A percentile compares a stretch with the other conserved stretches of the same genome.
phyloP scores from a whole-genome alignment of 1,140 invertebrate genomes.

The Carcinoscorpius rotundicauda region DNA sequence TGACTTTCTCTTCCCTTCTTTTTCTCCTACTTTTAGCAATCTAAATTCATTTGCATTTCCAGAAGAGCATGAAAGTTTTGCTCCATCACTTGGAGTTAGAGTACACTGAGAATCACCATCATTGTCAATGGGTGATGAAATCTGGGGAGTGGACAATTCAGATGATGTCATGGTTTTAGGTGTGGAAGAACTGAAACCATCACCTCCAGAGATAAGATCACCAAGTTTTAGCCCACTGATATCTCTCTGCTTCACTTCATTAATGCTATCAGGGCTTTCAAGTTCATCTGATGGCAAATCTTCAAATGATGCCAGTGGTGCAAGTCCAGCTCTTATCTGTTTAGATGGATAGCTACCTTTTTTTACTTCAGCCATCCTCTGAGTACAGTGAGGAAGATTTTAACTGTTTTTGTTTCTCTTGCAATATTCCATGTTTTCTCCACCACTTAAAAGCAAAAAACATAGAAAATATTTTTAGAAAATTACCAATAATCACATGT shows the following conservation, averaged over 20 bases:
- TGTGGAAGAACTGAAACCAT: slow-evolving; percentile 11
- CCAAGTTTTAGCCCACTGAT: too few species aligned
- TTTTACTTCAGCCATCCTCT: slow-evolving; percentile 20
- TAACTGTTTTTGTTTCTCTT: too few species aligned
- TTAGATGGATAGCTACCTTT: slow-evolving; percentile 33
- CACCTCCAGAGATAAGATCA: too few species aligned
- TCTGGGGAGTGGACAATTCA: slow-evolving; percentile 15
- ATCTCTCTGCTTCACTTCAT: too few species aligned
- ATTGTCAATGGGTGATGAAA: slow-evolving; percentile 8
- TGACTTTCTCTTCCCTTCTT: too few species aligned
- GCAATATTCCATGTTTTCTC: too few species aligned
- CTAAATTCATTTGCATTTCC: too few species aligned
- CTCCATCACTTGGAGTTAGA: slow-evolving; percentile 15
- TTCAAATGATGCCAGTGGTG: slow-evolving; percentile 84
- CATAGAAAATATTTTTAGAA: too few species aligned
- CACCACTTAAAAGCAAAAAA: too few species aligned
- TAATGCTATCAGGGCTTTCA: slow-evolving; percentile 44
- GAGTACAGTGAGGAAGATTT: too few species aligned
- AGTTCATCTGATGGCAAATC: slow-evolving; percentile 61
- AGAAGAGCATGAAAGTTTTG: neutral
- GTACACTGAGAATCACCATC: slow-evolving; percentile 20
- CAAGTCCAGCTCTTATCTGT: slow-evolving; percentile 58
- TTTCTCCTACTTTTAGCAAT: too few species aligned
- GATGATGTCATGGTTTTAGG: slow-evolving; percentile 17
- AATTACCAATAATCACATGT: too few species aligned